Evolutionary conservation across 2,113 vertebrate species (phyloP), one percentile per base, ranked within the genome.

Genomic region (Castor canadensis): DNA sequence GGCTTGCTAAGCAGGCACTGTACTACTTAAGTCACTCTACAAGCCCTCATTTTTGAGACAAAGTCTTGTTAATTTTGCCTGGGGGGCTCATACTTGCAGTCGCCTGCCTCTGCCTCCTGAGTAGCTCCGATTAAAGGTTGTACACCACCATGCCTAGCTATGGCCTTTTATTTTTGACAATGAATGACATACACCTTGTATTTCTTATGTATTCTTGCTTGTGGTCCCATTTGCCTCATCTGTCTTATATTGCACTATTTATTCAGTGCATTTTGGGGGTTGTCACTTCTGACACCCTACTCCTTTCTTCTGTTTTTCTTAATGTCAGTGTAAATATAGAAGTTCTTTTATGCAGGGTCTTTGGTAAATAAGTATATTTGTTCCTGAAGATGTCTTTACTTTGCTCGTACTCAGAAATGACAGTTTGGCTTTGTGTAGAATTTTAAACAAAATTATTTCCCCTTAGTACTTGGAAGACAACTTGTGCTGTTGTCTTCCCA

Each of bases 221-320:
- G 30, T 67, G 71, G 92, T 43, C 47, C 35, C 28, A 76, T 1
- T 87, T 83, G 83, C 69, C 66, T 86, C 35, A 35, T 3, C 64
- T 71, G 35, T 16, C 49, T 88, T 69, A 71, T 9, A 38, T 40
- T 75, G 22, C 62, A 72, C 56, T n/a, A 32, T 60, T 60, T 81
- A 58, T 87, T 88, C 54, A 92, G 0, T 81, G 38, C 9, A 66
- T 28, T 81, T 89, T 30, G 40, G 30, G 20, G 43, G 16, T 45
- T n/a, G 28, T 43, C 75, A 32, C 43, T 87, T 66, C 17, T 67
- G 64, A 62, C 1, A 58, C 15, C 19, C 24, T 11, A 56, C 47
- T 83, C 6, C 38, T 87, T 93, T 64, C 58, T 85, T 43, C 67
- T 82, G 49, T 32, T 90, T 93, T 91, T 91, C 87, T n/a, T 93